Evolutionary conservation across 2,797 vertebrate species (phyloP).

Genomic region (Bradypodion ventrale): DNA sequence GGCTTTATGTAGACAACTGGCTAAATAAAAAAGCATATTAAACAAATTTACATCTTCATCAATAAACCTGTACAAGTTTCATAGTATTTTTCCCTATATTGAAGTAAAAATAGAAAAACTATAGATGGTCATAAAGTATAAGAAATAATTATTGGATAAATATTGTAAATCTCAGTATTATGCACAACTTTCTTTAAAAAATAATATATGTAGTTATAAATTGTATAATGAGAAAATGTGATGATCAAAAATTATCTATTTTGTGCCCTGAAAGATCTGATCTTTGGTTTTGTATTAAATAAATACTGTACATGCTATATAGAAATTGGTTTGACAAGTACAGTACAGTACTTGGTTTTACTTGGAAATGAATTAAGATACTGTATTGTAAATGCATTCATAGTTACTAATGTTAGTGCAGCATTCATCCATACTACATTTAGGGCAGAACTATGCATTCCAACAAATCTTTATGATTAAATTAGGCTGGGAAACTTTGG

Average conservation of each 20-base stretch:
- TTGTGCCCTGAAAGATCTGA: neutral
- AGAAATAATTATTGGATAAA: conserved; percentile 13
- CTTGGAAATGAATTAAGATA: neutral
- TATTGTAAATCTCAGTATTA: neutral
- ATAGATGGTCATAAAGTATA: conserved; percentile 4
- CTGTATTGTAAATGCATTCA: neutral
- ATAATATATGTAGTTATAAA: neutral
- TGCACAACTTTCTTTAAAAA: conserved; percentile 9
- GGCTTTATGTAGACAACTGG: conserved; percentile 4
- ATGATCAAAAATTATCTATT: neutral
- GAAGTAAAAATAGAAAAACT: conserved; percentile 27
- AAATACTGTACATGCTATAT: neutral
- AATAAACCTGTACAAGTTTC: conserved; percentile 22
- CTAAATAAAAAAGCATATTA: conserved; percentile 39
- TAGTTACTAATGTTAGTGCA: neutral
- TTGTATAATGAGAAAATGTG: neutral
- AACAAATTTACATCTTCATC: neutral
- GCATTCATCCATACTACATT: neutral
- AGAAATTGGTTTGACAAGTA: neutral
- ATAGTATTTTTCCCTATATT: conserved; percentile 47
- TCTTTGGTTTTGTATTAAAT: conserved; percentile 1
- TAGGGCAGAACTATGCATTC: neutral
- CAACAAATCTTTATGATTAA: neutral
- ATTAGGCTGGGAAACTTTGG: too few relatives aligned
- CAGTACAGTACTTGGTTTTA: neutral